Conservation (phyloP, 2,797 vertebrate species). For the Sebastes iracundus region DNA sequence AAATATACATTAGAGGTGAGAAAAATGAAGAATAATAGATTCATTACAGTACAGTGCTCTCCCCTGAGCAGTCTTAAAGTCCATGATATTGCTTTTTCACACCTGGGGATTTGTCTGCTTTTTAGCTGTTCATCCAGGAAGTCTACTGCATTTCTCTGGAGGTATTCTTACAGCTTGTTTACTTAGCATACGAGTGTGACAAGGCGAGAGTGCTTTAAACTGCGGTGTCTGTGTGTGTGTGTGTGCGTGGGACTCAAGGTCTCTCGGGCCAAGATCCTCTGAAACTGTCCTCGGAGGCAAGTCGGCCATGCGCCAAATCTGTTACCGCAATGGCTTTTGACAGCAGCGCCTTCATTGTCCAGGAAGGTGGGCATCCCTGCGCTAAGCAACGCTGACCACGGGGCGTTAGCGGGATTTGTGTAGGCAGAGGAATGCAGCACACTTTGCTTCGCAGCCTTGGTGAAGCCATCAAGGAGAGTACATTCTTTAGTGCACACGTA, state of each 20-base stretch:
- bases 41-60: conserved; percentile 3
- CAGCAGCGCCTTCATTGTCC: conserved; percentile 45
- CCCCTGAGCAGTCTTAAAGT: conserved; percentile 13
- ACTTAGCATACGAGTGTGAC: conserved; percentile 36
- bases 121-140: conserved; percentile 33
- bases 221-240: neutral
- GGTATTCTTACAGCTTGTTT: conserved; percentile 36
- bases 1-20: neutral
- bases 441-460: neutral
- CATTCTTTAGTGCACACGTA: conserved; percentile 44
- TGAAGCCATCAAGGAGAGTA: conserved; percentile 37
- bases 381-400: conserved; percentile 46
- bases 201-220: neutral
- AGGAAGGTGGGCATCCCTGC: conserved; percentile 33
- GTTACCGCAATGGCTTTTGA: conserved; percentile 54
- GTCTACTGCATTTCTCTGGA: conserved; percentile 25
- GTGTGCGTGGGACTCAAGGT: conserved; percentile 1
- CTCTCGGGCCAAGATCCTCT: conserved; percentile 16
- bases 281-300: conserved; percentile 22
- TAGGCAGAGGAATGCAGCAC: conserved; percentile 28
- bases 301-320: conserved; percentile 38
- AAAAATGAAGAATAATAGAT: conserved; percentile 19
- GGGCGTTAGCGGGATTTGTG: conserved; percentile 28
- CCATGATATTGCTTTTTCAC: conserved; percentile 48
- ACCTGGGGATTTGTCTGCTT: conserved; percentile 50